Percentiles rank a stretch among this genome's conserved stretches.
phyloP scores from a whole-genome alignment of 2,113 vertebrate species.

The Gyps fulvus region DNA sequence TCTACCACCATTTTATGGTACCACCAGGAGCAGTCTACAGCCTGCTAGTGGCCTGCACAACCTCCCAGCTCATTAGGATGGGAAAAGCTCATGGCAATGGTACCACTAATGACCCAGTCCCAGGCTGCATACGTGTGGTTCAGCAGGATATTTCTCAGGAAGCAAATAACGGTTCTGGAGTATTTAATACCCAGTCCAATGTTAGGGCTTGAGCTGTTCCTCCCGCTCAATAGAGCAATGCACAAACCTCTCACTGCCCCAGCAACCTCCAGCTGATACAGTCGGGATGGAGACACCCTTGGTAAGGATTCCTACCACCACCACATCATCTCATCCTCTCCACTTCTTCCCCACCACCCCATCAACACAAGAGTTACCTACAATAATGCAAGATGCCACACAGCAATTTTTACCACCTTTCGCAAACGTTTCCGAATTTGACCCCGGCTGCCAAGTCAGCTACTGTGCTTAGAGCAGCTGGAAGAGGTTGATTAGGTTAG shows the following conservation, averaged over 20 bases:
- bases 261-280: fast-evolving
- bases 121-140: fast-evolving
- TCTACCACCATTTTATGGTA: not conserved
- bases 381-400: fast-evolving
- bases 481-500: not conserved
- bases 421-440: fast-evolving
- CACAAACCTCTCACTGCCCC: not conserved
- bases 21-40: not conserved
- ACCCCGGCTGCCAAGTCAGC: not conserved
- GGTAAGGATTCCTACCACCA: not conserved
- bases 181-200: fast-evolving
- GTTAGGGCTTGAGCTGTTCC: not conserved
- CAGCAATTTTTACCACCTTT: not conserved
- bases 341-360: not conserved
- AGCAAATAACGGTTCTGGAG: fast-evolving
- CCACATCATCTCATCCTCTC: not conserved
- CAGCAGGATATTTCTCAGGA: not conserved
- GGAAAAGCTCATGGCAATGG: fast-evolving
- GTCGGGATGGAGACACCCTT: not conserved
- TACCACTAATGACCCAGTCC: not conserved
- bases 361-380: not conserved
- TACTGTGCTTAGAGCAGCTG: not conserved
- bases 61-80: not conserved
- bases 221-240: not conserved
- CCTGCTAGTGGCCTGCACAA: not conserved